Evolutionary conservation across 1,140 invertebrate genomes (phyloP), one percentile per base, ranked within the genome.

Genomic region (Camponotus floridanus): DNA sequence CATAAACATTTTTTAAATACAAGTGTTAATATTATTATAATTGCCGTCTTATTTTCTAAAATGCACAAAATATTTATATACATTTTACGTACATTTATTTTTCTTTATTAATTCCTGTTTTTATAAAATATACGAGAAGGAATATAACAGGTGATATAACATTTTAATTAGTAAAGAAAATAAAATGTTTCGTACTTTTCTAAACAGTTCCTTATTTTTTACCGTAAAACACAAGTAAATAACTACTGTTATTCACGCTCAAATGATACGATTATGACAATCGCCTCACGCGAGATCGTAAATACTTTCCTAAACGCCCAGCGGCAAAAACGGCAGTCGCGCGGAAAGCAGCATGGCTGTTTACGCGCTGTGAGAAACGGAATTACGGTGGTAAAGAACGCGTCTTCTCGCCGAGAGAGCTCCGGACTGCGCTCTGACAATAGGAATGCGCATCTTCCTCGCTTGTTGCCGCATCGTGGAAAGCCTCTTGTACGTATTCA

Each of bases 311-410:
- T 83, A 74, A 83, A 74, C 68, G 57, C n/a, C 48, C 68, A 26
- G 13, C 57, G 42, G 55, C n/a, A 48, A 83, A 71, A 83, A 83
- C 39, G 36, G 57, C 55, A 59, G n/a, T 33, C 78, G 48, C 64
- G 26, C 42, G 51, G n/a, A 81, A 81, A 78, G 59, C 67, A 36
- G 64, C 51, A 31, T 36, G 65, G 68, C 79, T 83, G 68, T 83
- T 83, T 61, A 31, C 39, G 67, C 55, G 79, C 39, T 55, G 51
- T 59, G 67, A 73, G 67, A 81, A 81, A 81, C 67, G 79, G 79
- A 83, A 83, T 83, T 83, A 83, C 39, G 68, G 79, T 61, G 68
- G 26, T 45, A 61, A 83, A 83, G 67, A 62, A 83, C 55, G 79
- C 36, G n/a, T 74, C 68, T 73, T 70, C 36, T 45, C 67, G 55